Evolutionary conservation across 2,113 vertebrate genomes (phyloP), one percentile per base, ranked within the genome.

Genomic region (Trogon surrucura): DNA sequence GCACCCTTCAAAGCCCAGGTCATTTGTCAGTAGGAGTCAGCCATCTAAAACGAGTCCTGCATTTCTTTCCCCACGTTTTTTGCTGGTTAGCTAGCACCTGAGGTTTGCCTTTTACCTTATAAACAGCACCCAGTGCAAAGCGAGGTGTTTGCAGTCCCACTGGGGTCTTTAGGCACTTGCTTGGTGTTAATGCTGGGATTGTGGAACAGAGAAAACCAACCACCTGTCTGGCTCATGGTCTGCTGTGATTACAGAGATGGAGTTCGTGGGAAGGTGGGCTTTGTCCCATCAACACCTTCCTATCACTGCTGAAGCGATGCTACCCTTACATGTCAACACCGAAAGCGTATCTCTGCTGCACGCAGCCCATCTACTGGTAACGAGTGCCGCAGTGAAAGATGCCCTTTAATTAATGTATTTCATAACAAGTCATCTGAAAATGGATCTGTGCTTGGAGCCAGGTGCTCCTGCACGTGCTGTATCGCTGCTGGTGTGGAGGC

Each of bases 251-350:
- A 14, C 48, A 94, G 91, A 79, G 74, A 32, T 57, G 77, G 61
- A 91, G 78, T 67, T 77, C 17, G n/a, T 45, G 41, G 90, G 66
- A 85, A 62, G 87, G 30, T 88, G 93, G 89, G 81, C 79, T 96
- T 94, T 95, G 61, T 88, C 74, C 85, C 81, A 94, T 91, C 91
- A 95, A 73, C 94, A 88, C 93, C 91, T 94, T 79, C 81, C 93
- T 94, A 57, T 92, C 93, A 25, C 74, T 70, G 89, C 89, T 94
- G 80, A 96, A 91, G 84, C 0, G n/a, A 89, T 93, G 92, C 85
- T 88, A 32, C 89, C 93, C 85, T 56, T 45, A 64, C 73, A 69
- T 87, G 86, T 96, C 95, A 92, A 53, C 91, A 81, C 91, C 57
- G 86, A 65, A 60, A 87, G 53, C 9, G 0, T 75, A 89, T 92